Evolutionary conservation across 2,797 vertebrate species (phyloP), one percentile per base, ranked within the genome.

Genomic region (Hydrophis major): DNA sequence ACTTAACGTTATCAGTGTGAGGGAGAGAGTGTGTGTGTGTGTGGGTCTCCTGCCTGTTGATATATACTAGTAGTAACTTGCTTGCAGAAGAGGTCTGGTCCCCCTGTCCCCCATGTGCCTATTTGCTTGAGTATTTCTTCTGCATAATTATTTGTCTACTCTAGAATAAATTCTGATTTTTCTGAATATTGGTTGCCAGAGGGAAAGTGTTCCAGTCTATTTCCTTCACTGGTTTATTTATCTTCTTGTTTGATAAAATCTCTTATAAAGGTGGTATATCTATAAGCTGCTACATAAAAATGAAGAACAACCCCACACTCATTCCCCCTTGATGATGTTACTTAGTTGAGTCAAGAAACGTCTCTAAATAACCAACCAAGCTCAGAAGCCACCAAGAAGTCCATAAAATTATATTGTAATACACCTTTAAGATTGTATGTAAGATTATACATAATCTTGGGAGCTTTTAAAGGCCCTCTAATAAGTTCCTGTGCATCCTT

Each of bases 1-100:
- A 8, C 7, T 37, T 10, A 42, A 20, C 16, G 1, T 74, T 7
- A 74, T 20, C 66, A 74, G 66, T 74, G n/a, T 32, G 66, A 8
- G 14, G 14, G 5, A 3, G n/a, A 0, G 66, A 0, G 12, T 14
- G 6, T 2, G 2, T 0, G 50, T 42, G 42, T 4, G 6, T 1
- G 1, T 4, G 50, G 1, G 50, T 6, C 3, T 32, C n/a, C n/a
- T 74, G n/a, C n/a, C 32, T 16, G n/a, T 32, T 66, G 4, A 32
- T 69, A n/a, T 69, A n/a, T 59, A 20, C 57, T 0, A 1, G 57
- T 2, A 32, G n/a, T 32, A 74, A 32, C n/a, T 32, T 69, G 28
- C 28, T n/a, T 32, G 66, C 66, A 50, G 1, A 37, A 74, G 69
- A 3, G 69, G 32, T 20, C 32, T 37, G 28, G 27, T 66, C n/a